These are phyloP conservation scores for Sogatella furcifera DNA, from an alignment of 1,140 invertebrate genomes.

Conservation along the genomic window DNA sequence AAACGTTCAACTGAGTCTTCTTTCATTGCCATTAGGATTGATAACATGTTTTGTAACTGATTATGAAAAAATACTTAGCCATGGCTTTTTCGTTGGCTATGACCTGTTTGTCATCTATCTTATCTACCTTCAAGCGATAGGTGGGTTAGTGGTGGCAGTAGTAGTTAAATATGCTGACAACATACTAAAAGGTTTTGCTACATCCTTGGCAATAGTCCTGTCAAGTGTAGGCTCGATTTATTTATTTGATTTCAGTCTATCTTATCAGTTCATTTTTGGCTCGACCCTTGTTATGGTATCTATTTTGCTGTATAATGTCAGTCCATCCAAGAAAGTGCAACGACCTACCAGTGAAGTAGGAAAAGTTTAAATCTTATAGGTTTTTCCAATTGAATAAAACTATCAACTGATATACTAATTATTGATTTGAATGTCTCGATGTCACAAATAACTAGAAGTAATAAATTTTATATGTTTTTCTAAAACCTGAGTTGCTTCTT, in stretches of 20 bases:
- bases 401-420: no score
- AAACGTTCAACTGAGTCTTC: conserved; percentile 79
- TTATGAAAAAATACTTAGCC: conserved; percentile 36
- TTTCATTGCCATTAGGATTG: conserved; percentile 68
- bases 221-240: conserved; percentile 90
- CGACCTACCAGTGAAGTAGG: background rate
- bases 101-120: conserved; percentile 77
- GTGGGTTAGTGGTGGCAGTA: conserved; percentile 84
- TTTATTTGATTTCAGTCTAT: conserved; percentile 82
- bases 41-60: conserved; percentile 59
- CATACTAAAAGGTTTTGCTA: conserved; percentile 92
- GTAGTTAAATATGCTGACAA: conserved; percentile 97
- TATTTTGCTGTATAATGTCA: conserved; percentile 75
- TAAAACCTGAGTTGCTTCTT: no score
- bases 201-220: conserved; percentile 90
- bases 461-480: no score
- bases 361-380: background rate
- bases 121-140: conserved; percentile 72
- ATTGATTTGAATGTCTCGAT: no score
- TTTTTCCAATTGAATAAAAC: no score
- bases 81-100: conserved; percentile 70
- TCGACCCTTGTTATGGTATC: conserved; percentile 84
- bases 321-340: background rate
- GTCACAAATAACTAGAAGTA: no score
- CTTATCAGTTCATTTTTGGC: conserved; percentile 75